Conservation (phyloP, 2,113 vertebrate genomes). For the Dendrocopos noguchii region DNA sequence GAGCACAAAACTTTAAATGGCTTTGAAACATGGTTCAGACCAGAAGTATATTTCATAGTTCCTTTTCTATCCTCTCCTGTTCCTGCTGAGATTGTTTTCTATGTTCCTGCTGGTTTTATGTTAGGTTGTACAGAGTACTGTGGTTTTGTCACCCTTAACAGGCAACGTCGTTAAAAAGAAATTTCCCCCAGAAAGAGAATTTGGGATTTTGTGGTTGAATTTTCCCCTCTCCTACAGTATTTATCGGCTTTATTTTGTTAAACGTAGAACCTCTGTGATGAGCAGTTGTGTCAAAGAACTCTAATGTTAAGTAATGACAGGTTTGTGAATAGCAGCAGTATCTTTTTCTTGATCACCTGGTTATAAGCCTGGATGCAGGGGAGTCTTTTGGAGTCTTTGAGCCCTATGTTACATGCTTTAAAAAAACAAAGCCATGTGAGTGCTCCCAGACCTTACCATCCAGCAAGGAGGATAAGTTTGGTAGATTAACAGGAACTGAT, state of each 20-base stretch:
- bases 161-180: not conserved
- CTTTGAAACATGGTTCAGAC: not conserved
- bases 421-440: not conserved
- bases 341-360: not conserved
- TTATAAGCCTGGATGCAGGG: not conserved
- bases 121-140: not conserved
- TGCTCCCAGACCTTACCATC: not conserved
- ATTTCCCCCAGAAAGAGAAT: not conserved
- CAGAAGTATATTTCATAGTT: not conserved
- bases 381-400: not conserved
- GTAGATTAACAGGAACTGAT: not conserved
- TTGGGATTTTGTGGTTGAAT: too few species aligned
- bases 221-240: not conserved
- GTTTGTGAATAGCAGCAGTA: not conserved
- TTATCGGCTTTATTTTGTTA: not conserved
- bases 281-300: not conserved
- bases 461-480: not conserved
- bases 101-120: not conserved
- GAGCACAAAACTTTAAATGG: not conserved
- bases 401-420: not conserved
- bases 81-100: not conserved
- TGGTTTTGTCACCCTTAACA: not conserved
- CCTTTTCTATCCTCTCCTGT: not conserved
- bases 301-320: not conserved
- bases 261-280: not conserved